phyloP scores from a whole-genome alignment of 2,113 vertebrate species.

The Zapus hudsonius region DNA sequence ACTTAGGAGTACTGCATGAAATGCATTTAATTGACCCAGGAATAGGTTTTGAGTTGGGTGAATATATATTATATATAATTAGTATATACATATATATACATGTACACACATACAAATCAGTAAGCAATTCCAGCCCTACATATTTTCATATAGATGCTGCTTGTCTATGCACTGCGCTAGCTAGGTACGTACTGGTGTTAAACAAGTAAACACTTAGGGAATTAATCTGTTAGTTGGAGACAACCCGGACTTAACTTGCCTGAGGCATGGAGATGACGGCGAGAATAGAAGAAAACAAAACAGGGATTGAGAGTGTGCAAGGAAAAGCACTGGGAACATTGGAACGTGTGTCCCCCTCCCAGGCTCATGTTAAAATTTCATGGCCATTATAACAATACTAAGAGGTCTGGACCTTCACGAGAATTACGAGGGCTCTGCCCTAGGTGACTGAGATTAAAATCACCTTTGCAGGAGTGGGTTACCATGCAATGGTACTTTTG shows the following conservation, averaged over 20 bases:
- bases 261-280: neutral
- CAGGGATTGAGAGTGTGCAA: neutral
- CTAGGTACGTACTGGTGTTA: neutral
- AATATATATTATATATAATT: no score
- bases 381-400: neutral
- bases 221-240: neutral
- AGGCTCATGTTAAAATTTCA: neutral
- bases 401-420: neutral
- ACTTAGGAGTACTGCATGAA: neutral
- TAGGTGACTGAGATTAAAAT: neutral
- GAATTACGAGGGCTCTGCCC: neutral
- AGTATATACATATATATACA: no score
- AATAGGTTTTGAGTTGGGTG: neutral
- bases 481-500: neutral
- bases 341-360: neutral
- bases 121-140: conserved; percentile 19
- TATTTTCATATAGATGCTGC: neutral
- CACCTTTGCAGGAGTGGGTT: neutral
- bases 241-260: neutral
- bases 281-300: neutral
- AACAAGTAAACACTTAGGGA: conserved; percentile 28
- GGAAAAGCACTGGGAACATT: neutral
- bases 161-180: neutral
- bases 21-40: conserved; percentile 41
- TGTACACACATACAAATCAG: neutral